A percentile compares a stretch with the other conserved stretches of the same genome.
Conservation (phyloP, 2,888 invertebrate genomes). For the Pogonocherus hispidulus region DNA sequence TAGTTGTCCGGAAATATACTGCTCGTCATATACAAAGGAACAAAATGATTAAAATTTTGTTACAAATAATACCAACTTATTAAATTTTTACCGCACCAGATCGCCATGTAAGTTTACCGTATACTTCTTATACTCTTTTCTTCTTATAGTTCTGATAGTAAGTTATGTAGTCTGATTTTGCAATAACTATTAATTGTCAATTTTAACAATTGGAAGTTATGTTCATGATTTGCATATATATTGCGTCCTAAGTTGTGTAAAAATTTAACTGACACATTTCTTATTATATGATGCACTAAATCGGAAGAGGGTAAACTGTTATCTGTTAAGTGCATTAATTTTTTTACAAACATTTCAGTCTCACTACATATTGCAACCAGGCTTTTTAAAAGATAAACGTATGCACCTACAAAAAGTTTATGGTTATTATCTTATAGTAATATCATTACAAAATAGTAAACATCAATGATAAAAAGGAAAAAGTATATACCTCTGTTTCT, state of each 20-base stretch:
- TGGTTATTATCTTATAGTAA: no score
- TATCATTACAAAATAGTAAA: no score
- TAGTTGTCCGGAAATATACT: no score
- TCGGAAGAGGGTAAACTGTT: neutral
- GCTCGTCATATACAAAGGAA: no score
- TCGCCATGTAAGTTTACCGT: no score
- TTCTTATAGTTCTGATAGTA: no score
- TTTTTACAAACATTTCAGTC: neutral
- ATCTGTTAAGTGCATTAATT: neutral
- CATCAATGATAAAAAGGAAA: no score
- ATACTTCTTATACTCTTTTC: no score
- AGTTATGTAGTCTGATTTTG: slow-evolving; percentile 15
- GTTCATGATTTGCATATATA: slow-evolving; percentile 8
- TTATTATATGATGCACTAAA: neutral
- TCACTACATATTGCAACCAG: neutral
- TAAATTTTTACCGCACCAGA: no score
- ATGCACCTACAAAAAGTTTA: slow-evolving; percentile 8
- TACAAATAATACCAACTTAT: no score
- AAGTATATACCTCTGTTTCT: slow-evolving; percentile 6
- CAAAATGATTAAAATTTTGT: no score
- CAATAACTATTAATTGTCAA: neutral
- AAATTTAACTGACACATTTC: neutral
- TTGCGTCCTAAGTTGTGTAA: neutral
- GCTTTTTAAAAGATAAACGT: neutral
- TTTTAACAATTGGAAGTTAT: slow-evolving; percentile 3